phyloP scores from a whole-genome alignment of 1,140 invertebrate genomes.

The Cryptotermes secundus region DNA sequence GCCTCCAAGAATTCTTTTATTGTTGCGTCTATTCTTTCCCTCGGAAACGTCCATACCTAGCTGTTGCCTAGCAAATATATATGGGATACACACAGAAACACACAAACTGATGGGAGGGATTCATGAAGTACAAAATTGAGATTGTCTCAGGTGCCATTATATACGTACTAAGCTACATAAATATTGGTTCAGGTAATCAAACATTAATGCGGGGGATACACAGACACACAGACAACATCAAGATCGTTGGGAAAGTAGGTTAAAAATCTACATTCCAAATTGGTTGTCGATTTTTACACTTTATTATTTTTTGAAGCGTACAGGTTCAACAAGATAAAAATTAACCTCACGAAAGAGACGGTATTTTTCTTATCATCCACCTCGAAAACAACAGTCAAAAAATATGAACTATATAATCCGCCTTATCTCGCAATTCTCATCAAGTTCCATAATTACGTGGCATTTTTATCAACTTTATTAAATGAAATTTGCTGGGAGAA shows the following conservation, averaged over 20 bases:
- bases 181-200: no score
- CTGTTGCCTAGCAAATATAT: no score
- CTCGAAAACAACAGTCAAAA: neutral
- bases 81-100: neutral
- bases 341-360: neutral
- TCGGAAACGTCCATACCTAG: no score
- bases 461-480: slow-evolving; percentile 8
- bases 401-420: neutral
- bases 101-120: no score
- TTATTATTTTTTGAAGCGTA: neutral
- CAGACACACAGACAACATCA: neutral
- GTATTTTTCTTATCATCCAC: neutral
- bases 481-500: neutral
- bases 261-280: neutral
- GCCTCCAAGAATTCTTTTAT: no score
- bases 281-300: neutral
- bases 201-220: no score
- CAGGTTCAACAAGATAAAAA: neutral
- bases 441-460: neutral
- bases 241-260: neutral
- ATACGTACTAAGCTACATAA: no score
- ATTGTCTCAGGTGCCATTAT: no score
- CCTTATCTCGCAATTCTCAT: neutral
- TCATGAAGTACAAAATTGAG: no score
- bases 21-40: no score